phyloP scores from a whole-genome alignment of 2,888 invertebrate species.

The Leptopilina syphax region DNA sequence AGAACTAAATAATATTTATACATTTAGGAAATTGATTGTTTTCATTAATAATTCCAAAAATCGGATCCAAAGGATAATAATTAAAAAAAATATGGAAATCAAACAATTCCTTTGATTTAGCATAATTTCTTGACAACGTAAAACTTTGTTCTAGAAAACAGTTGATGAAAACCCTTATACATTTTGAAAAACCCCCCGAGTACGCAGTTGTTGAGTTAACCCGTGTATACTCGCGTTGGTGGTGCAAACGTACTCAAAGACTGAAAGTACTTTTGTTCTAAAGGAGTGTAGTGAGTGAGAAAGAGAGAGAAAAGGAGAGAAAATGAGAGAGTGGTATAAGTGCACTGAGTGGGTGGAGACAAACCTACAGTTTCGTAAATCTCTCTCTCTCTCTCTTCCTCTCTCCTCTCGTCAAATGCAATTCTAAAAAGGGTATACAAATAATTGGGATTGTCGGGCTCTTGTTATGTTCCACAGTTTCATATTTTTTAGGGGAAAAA shows the following conservation, averaged over 20 bases:
- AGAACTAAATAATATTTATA: no score
- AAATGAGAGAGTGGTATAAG: constrained; percentile 44
- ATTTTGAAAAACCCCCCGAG: neutral
- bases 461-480: constrained; percentile 53
- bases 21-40: no score
- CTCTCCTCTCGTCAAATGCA: constrained; percentile 63
- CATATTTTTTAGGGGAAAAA: constrained; percentile 46
- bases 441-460: constrained; percentile 73
- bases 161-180: neutral
- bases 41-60: no score
- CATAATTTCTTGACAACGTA: neutral
- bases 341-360: constrained; percentile 37
- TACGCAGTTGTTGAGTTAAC: constrained; percentile 61
- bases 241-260: constrained; percentile 57
- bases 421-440: constrained; percentile 70
- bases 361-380: neutral
- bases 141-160: neutral
- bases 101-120: no score
- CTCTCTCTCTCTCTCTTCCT: no score
- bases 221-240: constrained; percentile 66
- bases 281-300: constrained; percentile 46
- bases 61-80: no score
- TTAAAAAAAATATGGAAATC: no score
- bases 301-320: neutral
- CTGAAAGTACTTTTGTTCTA: constrained; percentile 68